A percentile compares a stretch with the other conserved stretches of the same genome.
phyloP scores from a whole-genome alignment of 2,113 vertebrate species.

The Labrus mixtus region DNA sequence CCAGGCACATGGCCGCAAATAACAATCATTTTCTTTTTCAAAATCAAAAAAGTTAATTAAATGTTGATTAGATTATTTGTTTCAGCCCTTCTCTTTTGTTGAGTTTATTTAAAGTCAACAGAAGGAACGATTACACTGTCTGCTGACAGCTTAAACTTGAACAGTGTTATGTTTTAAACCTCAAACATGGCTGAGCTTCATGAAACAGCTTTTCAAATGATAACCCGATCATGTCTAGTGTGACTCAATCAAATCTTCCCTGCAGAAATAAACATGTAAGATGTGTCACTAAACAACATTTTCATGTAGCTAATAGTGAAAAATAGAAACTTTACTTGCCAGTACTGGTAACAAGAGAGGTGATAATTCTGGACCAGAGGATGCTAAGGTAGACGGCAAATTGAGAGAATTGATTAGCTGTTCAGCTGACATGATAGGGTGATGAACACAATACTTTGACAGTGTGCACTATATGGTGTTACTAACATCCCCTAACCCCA shows the following conservation, averaged over 20 bases:
- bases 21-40: too few relatives aligned
- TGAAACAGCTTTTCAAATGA: too few relatives aligned
- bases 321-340: conserved; percentile 34
- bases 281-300: neutral
- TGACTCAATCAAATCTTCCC: neutral
- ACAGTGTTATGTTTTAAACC: too few relatives aligned
- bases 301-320: neutral
- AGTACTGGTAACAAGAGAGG: neutral
- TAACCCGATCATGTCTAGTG: neutral
- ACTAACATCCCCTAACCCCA: neutral
- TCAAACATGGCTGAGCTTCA: too few relatives aligned
- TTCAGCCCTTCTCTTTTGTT: too few relatives aligned
- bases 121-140: neutral
- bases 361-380: conserved; percentile 3
- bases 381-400: neutral
- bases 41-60: too few relatives aligned
- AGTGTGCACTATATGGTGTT: too few relatives aligned
- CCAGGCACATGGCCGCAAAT: too few relatives aligned
- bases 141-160: neutral
- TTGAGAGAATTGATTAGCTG: neutral
- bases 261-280: neutral
- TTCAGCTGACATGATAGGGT: neutral
- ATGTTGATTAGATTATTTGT: too few relatives aligned
- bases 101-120: too few relatives aligned
- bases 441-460: too few relatives aligned